A percentile compares a stretch with the other conserved stretches of the same genome.
These are phyloP conservation scores for Myiagra hebetior DNA, from an alignment of 2,113 vertebrate species.

Conservation along the genomic window DNA sequence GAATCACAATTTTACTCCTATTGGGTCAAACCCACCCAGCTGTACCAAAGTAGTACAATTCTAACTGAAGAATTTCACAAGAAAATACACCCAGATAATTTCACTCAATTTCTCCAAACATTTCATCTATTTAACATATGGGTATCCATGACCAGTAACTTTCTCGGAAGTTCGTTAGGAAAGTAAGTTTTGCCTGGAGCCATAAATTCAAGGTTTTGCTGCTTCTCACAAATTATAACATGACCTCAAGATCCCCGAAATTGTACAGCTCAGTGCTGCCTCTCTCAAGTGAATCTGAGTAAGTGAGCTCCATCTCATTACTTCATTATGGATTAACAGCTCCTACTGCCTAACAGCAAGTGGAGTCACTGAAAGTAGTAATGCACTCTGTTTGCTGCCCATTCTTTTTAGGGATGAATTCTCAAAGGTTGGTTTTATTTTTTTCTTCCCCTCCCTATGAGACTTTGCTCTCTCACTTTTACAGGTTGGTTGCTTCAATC, in stretches of 20 bases:
- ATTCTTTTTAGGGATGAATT: not conserved
- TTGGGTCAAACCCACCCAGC: not conserved
- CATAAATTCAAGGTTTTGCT: not conserved
- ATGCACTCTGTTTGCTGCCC: not conserved
- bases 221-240: not conserved
- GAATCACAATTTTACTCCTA: not conserved
- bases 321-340: not conserved
- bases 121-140: not conserved
- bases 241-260: not conserved
- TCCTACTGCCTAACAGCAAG: not conserved
- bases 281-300: not conserved
- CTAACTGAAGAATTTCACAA: not conserved
- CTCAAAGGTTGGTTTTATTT: not conserved
- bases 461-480: not conserved
- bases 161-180: not conserved
- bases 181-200: not conserved
- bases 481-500: not conserved
- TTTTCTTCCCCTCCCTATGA: not conserved
- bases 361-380: not conserved
- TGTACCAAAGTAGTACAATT: not conserved
- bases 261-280: not conserved
- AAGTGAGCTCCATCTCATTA: not conserved
- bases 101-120: not conserved
- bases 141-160: not conserved
- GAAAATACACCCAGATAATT: not conserved